Evolutionary conservation across 2,797 vertebrate genomes (phyloP).

Genomic region (Coluber constrictor): DNA sequence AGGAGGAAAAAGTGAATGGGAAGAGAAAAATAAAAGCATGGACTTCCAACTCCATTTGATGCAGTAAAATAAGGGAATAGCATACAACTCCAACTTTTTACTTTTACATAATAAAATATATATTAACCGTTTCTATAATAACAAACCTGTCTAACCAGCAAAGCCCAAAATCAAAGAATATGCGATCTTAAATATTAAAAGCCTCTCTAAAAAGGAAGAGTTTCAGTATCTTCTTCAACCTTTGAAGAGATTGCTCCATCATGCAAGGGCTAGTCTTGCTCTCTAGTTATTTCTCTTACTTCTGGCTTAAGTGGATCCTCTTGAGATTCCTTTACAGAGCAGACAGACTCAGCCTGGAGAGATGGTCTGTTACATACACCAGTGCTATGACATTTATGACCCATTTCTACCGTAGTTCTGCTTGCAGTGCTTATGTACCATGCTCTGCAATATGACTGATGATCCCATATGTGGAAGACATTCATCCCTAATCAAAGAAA

Average conservation of each 20-base stretch:
- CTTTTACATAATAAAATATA: neutral
- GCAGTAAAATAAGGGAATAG: neutral
- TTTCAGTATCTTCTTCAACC: neutral
- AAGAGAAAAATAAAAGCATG: neutral
- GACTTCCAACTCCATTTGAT: neutral
- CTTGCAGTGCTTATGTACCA: neutral
- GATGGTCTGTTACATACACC: neutral
- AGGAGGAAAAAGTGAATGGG: neutral
- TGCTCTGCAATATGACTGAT: neutral
- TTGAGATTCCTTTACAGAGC: neutral
- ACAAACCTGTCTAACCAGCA: neutral
- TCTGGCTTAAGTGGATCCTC: neutral
- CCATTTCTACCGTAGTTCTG: neutral
- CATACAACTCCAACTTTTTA: neutral
- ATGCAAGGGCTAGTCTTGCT: neutral
- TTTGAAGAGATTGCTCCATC: neutral
- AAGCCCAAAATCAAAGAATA: neutral
- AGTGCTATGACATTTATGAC: neutral
- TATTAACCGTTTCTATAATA: neutral
- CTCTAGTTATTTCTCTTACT: neutral
- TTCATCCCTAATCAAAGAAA: neutral
- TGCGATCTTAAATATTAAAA: neutral
- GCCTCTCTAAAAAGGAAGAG: neutral
- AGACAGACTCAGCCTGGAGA: neutral
- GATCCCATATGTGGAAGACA: neutral